Evolutionary conservation across 2,113 vertebrate species (phyloP).

Genomic region (Numenius arquata): DNA sequence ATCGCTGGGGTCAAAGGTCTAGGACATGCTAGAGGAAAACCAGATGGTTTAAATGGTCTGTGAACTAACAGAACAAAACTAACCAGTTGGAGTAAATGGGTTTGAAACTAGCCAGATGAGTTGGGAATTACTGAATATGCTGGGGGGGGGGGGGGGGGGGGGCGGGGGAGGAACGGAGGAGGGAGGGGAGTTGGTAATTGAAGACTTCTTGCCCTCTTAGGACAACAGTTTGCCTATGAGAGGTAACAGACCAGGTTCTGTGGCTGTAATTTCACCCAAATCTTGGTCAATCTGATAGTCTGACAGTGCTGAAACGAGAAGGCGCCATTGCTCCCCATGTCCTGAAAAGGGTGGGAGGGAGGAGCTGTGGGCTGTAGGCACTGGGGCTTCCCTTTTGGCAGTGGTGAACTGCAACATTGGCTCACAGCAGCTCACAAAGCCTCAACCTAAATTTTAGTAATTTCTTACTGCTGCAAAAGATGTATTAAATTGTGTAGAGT

Average conservation of each 20-base stretch:
- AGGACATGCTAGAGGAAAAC: conserved; percentile 29
- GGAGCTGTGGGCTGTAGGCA: background rate
- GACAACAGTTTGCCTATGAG: background rate
- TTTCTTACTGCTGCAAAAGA: background rate
- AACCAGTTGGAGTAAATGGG: conserved; percentile 13
- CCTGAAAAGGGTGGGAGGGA: accelerated
- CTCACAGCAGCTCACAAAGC: background rate
- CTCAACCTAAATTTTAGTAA: background rate
- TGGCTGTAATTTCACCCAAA: accelerated
- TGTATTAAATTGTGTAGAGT: background rate
- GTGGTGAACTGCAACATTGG: background rate
- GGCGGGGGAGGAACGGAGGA: background rate
- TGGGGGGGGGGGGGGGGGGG: background rate
- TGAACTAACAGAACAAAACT: conserved; percentile 10
- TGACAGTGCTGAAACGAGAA: background rate
- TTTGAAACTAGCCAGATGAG: conserved; percentile 61
- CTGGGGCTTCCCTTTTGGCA: background rate
- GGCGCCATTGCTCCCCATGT: background rate
- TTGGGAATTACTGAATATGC: background rate
- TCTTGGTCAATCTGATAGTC: background rate
- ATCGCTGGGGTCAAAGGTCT: conserved; percentile 20
- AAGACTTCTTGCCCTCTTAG: background rate
- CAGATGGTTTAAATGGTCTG: conserved; percentile 52
- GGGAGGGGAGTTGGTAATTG: background rate
- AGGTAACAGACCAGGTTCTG: background rate